Evolutionary conservation across 2,888 invertebrate genomes (phyloP).

Genomic region (Luperina nickerlii): DNA sequence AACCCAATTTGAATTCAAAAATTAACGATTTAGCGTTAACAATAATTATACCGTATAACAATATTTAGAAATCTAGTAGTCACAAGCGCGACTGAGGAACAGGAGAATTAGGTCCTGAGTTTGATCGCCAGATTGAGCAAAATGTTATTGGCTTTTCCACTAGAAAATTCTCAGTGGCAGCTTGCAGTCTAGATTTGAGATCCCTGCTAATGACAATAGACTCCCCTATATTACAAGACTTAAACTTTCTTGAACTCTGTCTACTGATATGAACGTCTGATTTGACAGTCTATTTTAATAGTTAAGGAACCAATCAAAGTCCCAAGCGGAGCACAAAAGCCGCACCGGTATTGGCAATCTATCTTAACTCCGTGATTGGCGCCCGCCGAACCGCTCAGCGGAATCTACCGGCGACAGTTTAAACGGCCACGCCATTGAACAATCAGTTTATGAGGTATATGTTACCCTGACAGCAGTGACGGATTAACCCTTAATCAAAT

Average conservation of each 20-base stretch:
- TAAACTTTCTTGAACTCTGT: too few species aligned
- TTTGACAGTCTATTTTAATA: neutral
- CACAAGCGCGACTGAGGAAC: too few species aligned
- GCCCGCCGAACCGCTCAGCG: slow-evolving; percentile 63
- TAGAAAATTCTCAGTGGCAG: neutral
- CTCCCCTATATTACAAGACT: neutral
- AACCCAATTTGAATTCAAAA: too few species aligned
- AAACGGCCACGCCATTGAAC: slow-evolving; percentile 66
- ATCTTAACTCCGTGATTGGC: slow-evolving; percentile 76
- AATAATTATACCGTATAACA: too few species aligned
- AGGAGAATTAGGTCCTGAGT: neutral
- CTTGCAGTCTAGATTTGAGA: neutral
- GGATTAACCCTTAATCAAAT: too few species aligned
- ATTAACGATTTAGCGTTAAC: too few species aligned
- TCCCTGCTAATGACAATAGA: neutral
- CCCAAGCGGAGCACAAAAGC: slow-evolving; percentile 55
- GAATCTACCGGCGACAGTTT: slow-evolving; percentile 70
- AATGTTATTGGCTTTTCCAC: neutral
- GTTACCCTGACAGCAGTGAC: slow-evolving; percentile 9
- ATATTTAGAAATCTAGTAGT: too few species aligned
- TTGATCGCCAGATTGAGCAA: neutral
- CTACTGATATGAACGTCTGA: neutral
- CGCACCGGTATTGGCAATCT: slow-evolving; percentile 70
- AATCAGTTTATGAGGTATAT: slow-evolving; percentile 57
- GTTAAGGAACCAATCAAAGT: slow-evolving; percentile 19